Conservation (phyloP, 2,797 vertebrate species). For the Gymnoscopelus microlampas region DNA sequence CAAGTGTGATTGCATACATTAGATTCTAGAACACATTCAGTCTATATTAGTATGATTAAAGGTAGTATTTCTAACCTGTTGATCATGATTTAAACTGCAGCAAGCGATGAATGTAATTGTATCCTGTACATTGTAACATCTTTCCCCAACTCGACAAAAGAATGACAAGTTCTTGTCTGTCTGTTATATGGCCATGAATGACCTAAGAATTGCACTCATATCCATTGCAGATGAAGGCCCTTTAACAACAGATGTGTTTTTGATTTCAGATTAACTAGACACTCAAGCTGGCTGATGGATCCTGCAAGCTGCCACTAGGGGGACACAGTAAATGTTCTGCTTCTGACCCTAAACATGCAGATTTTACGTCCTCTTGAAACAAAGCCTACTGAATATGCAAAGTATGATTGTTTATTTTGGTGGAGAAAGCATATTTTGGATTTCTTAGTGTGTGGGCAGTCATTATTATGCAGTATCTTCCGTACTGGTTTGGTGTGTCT, state of each 20-base stretch:
- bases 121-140: neutral
- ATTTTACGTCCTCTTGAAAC: slow-evolving; percentile 9
- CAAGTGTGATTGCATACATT: neutral
- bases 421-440: slow-evolving; percentile 35
- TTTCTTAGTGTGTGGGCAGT: slow-evolving; percentile 20
- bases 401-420: slow-evolving; percentile 43
- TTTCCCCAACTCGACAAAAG: neutral
- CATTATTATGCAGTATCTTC: neutral
- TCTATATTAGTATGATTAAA: too few species aligned
- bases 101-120: neutral
- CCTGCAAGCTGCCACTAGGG: slow-evolving; percentile 5
- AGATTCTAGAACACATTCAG: too few species aligned
- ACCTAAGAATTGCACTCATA: neutral
- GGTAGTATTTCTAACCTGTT: neutral
- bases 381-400: slow-evolving; percentile 37
- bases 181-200: neutral
- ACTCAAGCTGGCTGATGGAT: slow-evolving; percentile 21
- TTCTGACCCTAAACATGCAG: slow-evolving; percentile 15
- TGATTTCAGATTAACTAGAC: slow-evolving; percentile 56
- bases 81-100: neutral
- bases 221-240: neutral
- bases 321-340: slow-evolving; percentile 8
- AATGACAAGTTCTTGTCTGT: neutral
- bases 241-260: slow-evolving; percentile 35
- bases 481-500: slow-evolving; percentile 13